Evolutionary conservation across 2,888 invertebrate species (phyloP).

Genomic region (Brachynemurus nebulosus): DNA sequence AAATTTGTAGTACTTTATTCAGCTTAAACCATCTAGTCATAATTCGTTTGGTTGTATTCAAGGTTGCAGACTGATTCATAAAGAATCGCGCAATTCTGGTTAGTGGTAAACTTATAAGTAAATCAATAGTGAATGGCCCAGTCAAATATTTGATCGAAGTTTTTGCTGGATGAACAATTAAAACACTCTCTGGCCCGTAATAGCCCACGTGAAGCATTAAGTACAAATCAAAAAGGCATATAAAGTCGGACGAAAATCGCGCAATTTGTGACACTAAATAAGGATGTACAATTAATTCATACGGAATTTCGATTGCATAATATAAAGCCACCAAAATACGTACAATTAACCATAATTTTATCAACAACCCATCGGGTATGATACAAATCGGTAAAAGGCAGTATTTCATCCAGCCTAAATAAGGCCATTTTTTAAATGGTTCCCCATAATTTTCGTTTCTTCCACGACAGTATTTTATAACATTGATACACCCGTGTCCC

Average conservation of each 20-base stretch:
- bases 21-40: slow-evolving; percentile 24
- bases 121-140: slow-evolving; percentile 34
- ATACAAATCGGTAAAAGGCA: slow-evolving; percentile 23
- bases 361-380: slow-evolving; percentile 22
- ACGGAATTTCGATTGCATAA: slow-evolving; percentile 15
- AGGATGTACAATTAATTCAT: slow-evolving; percentile 15
- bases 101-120: slow-evolving; percentile 37
- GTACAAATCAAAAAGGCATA: slow-evolving; percentile 37
- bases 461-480: slow-evolving; percentile 17
- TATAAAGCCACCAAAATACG: slow-evolving; percentile 13
- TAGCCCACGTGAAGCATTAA: slow-evolving; percentile 38
- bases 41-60: slow-evolving; percentile 14
- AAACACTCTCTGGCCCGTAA: slow-evolving; percentile 35
- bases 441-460: slow-evolving; percentile 18
- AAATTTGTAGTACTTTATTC: slow-evolving; percentile 34
- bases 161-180: slow-evolving; percentile 38
- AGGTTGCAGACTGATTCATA: too few species aligned
- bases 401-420: slow-evolving; percentile 20
- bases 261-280: not conserved
- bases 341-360: slow-evolving; percentile 21
- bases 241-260: slow-evolving; percentile 29
- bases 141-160: slow-evolving; percentile 37
- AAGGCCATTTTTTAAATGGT: slow-evolving; percentile 19
- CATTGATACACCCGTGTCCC: slow-evolving; percentile 13
- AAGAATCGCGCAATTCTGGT: slow-evolving; percentile 31